Conservation (phyloP, 2,797 vertebrate genomes). For the Hippocampus kuda region DNA sequence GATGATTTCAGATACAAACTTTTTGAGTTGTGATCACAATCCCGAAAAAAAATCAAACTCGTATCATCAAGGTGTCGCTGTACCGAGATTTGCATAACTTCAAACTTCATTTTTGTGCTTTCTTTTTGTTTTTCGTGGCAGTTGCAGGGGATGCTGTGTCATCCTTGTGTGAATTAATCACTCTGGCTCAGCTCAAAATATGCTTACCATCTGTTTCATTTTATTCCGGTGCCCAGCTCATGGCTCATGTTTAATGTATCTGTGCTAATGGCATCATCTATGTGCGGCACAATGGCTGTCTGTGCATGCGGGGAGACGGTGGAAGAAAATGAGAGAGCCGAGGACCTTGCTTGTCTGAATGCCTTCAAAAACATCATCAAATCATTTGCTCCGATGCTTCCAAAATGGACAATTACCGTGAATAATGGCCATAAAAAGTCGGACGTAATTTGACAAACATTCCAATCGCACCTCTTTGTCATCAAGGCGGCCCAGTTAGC, state of each 20-base stretch:
- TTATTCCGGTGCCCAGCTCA: conserved; percentile 52
- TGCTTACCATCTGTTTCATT: conserved; percentile 67
- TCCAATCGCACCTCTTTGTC: conserved; percentile 10
- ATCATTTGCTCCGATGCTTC: conserved; percentile 27
- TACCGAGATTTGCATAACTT: background rate
- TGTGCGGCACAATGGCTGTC: conserved; percentile 48
- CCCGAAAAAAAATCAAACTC: background rate
- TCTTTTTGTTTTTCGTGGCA: conserved; percentile 28
- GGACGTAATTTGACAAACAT: conserved; percentile 24
- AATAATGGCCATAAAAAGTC: conserved; percentile 30
- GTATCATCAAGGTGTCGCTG: background rate
- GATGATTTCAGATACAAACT: background rate
- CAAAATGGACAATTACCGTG: conserved; percentile 24
- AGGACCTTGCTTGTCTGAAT: conserved; percentile 30
- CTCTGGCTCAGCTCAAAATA: conserved; percentile 61
- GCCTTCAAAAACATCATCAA: conserved; percentile 39
- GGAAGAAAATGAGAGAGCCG: conserved; percentile 20
- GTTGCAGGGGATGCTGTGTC: conserved; percentile 50
- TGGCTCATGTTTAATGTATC: conserved; percentile 67
- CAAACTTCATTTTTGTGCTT: background rate
- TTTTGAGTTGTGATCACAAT: background rate
- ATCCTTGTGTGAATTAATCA: conserved; percentile 56
- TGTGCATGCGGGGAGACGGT: conserved; percentile 40
- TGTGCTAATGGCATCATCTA: conserved; percentile 58
- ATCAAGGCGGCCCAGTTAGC: conserved; percentile 16